Percentiles rank a stretch among this genome's conserved stretches.
Conservation (phyloP, 2,797 vertebrate species). For the Sebastes diaconus region DNA sequence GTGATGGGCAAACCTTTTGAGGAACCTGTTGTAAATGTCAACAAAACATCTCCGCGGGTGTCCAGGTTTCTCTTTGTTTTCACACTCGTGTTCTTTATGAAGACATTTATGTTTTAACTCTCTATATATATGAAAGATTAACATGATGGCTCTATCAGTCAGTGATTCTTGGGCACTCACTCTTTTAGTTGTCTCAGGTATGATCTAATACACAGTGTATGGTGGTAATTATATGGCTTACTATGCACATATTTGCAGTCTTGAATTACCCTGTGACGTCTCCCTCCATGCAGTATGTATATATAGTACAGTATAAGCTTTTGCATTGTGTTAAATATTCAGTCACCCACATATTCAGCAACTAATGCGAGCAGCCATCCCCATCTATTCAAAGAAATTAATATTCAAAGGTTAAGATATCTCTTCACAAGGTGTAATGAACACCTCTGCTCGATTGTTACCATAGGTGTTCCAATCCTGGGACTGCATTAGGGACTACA, state of each 20-base stretch:
- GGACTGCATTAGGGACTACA: conserved; percentile 91
- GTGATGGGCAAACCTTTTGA: conserved; percentile 70
- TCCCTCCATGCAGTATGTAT: not conserved
- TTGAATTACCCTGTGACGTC: not conserved
- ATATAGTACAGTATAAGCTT: conserved; percentile 7
- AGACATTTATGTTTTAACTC: conserved; percentile 54
- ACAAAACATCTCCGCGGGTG: conserved; percentile 64
- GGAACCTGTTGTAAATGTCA: conserved; percentile 75
- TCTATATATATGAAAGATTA: conserved; percentile 38
- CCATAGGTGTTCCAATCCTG: conserved; percentile 90
- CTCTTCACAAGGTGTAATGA: conserved; percentile 93
- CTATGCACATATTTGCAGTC: conserved; percentile 1
- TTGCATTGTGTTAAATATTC: conserved; percentile 35
- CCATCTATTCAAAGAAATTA: conserved; percentile 86
- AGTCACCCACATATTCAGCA: conserved; percentile 30
- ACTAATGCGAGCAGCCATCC: conserved; percentile 65
- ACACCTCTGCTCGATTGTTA: conserved; percentile 93
- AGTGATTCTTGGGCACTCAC: conserved; percentile 19
- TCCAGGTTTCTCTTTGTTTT: conserved; percentile 47
- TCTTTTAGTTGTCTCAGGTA: conserved; percentile 33
- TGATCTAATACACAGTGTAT: not conserved
- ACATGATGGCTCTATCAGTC: conserved; percentile 32
- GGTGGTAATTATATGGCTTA: conserved; percentile 15
- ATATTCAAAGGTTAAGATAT: conserved; percentile 97
- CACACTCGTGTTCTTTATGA: conserved; percentile 33